Evolutionary conservation across 2,888 invertebrate genomes (phyloP), one percentile per base, ranked within the genome.

Genomic region (Pyrrhia umbra): DNA sequence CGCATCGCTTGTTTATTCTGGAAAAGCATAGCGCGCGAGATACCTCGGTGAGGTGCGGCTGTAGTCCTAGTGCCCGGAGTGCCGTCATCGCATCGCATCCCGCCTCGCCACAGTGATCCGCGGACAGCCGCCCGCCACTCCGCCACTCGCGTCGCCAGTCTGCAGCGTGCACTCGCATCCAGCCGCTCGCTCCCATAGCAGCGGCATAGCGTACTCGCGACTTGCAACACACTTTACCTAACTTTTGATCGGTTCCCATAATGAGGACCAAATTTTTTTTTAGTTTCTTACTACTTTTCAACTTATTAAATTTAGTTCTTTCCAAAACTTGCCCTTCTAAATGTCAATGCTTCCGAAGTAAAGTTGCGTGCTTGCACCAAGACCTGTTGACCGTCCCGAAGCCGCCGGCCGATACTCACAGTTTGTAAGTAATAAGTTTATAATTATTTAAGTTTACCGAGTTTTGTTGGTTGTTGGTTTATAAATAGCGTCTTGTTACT

Each of bases 351-450:
- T 64, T 83, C 1, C 83, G 87, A 45, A 90, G 84, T 66, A 84
- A 89, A 68, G 88, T 92, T 25, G 84, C 88, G 4, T 93, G 93
- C 74, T 79, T 92, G 23, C 89, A 89, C 52, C 88, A 89, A 68
- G 88, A 88, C 65, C 80, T 93, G 74, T 80, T 79, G 63, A 81
- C 82, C 23, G 84, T 92, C 37, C 93, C 93, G 62, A 85, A 83
- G 65, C 79, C 86, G 10, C 84, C 92, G 42, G 55, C 78, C 46
- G 90, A 92, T 52, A 86, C 88, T n/a, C 87, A 89, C 70, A 92
- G 91, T 15, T 81, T 93, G 93, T 93, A 84, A 92, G 93, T 93
- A 86, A 62, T 58, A n/a, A n/a, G n/a, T n/a, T 10, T 65, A 57
- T 50, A 56, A 50, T 64, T 56, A n/a, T 77, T n/a, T 66, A 75